Evolutionary conservation across 2,888 invertebrate genomes (phyloP).

Genomic region (Nemoura dubitans): DNA sequence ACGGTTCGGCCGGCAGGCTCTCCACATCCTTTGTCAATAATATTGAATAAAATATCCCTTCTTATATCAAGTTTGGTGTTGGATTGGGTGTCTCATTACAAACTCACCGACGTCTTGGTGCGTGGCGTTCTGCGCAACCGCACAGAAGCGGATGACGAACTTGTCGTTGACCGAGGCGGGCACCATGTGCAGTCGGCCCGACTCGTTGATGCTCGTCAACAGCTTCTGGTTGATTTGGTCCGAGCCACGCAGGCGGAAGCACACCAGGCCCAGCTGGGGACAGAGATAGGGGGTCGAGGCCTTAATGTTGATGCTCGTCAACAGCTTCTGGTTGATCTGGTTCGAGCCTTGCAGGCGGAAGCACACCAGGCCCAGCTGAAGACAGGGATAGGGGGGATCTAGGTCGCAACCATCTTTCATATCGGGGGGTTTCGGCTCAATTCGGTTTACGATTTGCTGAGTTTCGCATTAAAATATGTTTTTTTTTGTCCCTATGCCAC

Average conservation of each 20-base stretch:
- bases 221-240: conserved; percentile 86
- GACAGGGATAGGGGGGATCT: too few species aligned
- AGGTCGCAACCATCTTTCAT: too few species aligned
- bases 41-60: too few species aligned
- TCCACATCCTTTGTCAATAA: too few species aligned
- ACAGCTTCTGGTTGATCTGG: conserved; percentile 84
- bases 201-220: conserved; percentile 90
- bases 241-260: conserved; percentile 84
- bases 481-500: too few species aligned
- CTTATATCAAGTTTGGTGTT: too few species aligned
- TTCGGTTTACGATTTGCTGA: too few species aligned
- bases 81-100: too few species aligned
- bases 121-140: conserved; percentile 88
- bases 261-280: conserved; percentile 85
- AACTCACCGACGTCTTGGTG: conserved; percentile 80
- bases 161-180: conserved; percentile 90
- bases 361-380: conserved; percentile 88
- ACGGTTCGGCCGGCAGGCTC: too few species aligned
- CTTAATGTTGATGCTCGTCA: conserved; percentile 81
- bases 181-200: conserved; percentile 96
- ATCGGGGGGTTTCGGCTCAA: too few species aligned
- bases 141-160: conserved; percentile 93
- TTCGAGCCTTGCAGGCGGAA: conserved; percentile 84
- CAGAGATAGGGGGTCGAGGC: not conserved
- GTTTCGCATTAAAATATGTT: too few species aligned